Conservation (phyloP, 2,797 vertebrate genomes). For the Pangasius macronema region DNA sequence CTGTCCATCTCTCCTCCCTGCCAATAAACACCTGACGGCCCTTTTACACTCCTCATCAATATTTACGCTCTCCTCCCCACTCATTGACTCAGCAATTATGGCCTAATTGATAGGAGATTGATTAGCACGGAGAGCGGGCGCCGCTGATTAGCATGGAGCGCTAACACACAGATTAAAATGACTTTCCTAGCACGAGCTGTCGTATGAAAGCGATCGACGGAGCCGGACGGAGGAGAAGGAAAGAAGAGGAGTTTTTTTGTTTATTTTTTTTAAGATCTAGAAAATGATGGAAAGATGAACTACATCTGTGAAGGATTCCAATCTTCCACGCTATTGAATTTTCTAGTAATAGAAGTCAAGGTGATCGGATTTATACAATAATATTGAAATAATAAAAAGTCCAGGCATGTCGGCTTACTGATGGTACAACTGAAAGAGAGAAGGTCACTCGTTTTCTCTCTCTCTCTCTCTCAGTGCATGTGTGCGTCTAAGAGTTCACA, state of each 20-base stretch:
- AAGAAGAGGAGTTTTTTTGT: neutral
- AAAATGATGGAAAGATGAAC: neutral
- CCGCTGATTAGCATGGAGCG: constrained; percentile 20
- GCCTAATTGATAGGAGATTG: constrained; percentile 86
- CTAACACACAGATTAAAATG: constrained; percentile 56
- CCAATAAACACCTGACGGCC: constrained; percentile 77
- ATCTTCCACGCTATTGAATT: neutral
- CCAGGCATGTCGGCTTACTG: neutral
- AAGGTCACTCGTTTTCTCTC: neutral
- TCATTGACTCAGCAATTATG: constrained; percentile 86
- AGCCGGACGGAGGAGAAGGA: neutral
- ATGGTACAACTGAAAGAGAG: neutral
- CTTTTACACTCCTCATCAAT: constrained; percentile 86
- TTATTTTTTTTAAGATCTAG: neutral
- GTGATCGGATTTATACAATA: neutral
- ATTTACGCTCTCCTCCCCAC: constrained; percentile 80
- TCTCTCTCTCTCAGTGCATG: no score
- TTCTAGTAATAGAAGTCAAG: neutral
- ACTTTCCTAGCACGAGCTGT: neutral
- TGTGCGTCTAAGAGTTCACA: neutral
- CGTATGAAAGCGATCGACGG: neutral
- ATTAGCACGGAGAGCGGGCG: constrained; percentile 77
- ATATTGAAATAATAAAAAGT: neutral
- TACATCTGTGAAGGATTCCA: neutral
- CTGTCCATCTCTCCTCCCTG: constrained; percentile 75